A percentile compares a stretch with the other conserved stretches of the same genome.
These are phyloP conservation scores for Dinocampus coccinellae DNA, from an alignment of 2,888 invertebrate genomes.

Conservation along the genomic window DNA sequence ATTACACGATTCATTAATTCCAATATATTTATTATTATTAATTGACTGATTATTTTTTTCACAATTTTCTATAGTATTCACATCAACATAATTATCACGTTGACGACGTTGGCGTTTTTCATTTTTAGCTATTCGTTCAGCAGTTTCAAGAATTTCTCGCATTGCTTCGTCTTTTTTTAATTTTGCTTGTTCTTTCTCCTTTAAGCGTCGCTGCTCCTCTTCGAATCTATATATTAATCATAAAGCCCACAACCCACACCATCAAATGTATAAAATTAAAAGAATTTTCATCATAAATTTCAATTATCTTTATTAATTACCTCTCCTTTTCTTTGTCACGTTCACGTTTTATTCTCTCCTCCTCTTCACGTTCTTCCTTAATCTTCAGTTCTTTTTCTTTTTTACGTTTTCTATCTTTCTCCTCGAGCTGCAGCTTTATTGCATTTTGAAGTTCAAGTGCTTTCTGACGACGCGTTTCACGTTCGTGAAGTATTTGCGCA, in stretches of 20 bases:
- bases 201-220: conserved; percentile 77
- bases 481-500: conserved; percentile 82
- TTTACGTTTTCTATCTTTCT: conserved; percentile 80
- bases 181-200: conserved; percentile 81
- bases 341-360: conserved; percentile 81
- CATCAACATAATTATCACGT: conserved; percentile 43
- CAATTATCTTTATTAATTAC: conserved; percentile 43
- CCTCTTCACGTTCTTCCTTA: conserved; percentile 86
- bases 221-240: conserved; percentile 70
- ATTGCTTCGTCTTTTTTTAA: conserved; percentile 81
- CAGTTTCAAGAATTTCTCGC: conserved; percentile 81
- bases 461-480: conserved; percentile 84
- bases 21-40: not conserved
- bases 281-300: conserved; percentile 7
- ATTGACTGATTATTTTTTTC: conserved; percentile 30
- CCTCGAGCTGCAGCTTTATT: conserved; percentile 87
- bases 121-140: conserved; percentile 77
- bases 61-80: not conserved
- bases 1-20: not conserved
- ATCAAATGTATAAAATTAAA: conserved; percentile 5
- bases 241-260: not conserved
- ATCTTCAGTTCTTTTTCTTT: conserved; percentile 82
- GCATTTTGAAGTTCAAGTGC: conserved; percentile 90
- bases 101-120: conserved; percentile 70
- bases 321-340: conserved; percentile 70